Evolutionary conservation across 2,797 vertebrate species (phyloP), one percentile per base, ranked within the genome.

Genomic region (Vireo griseus): DNA sequence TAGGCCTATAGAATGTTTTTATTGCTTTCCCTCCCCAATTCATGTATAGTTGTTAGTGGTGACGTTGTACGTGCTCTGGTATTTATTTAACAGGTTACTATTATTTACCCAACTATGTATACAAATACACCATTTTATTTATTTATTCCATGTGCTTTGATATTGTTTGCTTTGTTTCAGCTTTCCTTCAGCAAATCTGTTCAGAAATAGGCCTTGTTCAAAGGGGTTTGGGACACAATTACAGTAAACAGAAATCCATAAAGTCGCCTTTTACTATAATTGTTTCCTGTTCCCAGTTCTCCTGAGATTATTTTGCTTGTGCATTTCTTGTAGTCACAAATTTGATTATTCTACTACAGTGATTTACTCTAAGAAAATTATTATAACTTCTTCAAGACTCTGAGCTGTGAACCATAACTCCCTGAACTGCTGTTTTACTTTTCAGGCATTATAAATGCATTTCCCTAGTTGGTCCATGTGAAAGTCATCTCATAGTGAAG

Each of bases 351-450:
- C 52, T 77, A 68, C 72, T 80, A 35, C 61, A 74, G 42, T 72
- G 68, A 77, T 77, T 92, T 94, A 42, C 65, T 67, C n/a, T 47
- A 35, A 62, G 58, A 80, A 88, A 93, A 94, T 90, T 65, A 90
- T 47, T 94, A 63, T 39, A 71, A 86, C 83, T n/a, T 83, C 75
- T 88, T 94, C 75, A 65, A 44, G 93, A 73, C 35, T 73, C 63
- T 55, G 48, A 85, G 35, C 44, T 90, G 55, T 80, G 52, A 83
- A 55, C 63, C 6, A 1, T 82, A 79, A 63, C 24, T 93, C 65
- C 62, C 88, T 74, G 21, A 90, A 83, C 52, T 71, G 39, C 57
- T 79, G 29, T 83, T 87, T 78, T 80, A 55, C 39, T 80, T 94
- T 50, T 17, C 57, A 67, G 40, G 65, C 1, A 0, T 91, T 83